These are phyloP conservation scores for Kryptopterus vitreolus DNA, from an alignment of 2,797 vertebrate genomes.

Conservation along the genomic window DNA sequence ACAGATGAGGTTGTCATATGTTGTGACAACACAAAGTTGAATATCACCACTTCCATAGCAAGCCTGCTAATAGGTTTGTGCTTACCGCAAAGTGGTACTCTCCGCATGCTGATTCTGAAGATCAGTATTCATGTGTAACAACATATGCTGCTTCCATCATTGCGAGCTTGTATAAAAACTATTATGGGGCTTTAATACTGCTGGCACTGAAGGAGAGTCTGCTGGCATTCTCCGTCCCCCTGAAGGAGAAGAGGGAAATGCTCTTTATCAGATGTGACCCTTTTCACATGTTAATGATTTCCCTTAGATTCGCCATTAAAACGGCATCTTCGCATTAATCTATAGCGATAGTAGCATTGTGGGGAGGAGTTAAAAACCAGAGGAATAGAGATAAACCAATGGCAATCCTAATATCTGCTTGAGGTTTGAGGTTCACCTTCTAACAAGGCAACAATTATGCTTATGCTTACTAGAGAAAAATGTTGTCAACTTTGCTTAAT, in stretches of 20 bases:
- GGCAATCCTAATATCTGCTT: too few species aligned
- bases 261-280: rapidly evolving
- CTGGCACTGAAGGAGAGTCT: background rate
- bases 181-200: background rate
- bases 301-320: too few species aligned
- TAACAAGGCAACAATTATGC: too few species aligned
- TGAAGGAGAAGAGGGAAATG: background rate
- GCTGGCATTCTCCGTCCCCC: too few species aligned
- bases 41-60: background rate
- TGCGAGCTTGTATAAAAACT: background rate
- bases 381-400: too few species aligned
- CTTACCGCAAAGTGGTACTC: background rate
- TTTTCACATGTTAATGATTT: too few species aligned
- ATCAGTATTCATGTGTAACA: background rate
- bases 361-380: too few species aligned
- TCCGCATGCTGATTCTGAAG: background rate
- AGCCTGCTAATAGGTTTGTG: background rate
- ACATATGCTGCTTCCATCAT: background rate
- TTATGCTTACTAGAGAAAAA: too few species aligned
- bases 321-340: too few species aligned
- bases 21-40: background rate
- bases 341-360: too few species aligned
- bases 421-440: too few species aligned
- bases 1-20: background rate
- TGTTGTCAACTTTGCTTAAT: too few species aligned